Conservation (phyloP, 2,888 invertebrate species). For the Microplitis deprimator region DNA sequence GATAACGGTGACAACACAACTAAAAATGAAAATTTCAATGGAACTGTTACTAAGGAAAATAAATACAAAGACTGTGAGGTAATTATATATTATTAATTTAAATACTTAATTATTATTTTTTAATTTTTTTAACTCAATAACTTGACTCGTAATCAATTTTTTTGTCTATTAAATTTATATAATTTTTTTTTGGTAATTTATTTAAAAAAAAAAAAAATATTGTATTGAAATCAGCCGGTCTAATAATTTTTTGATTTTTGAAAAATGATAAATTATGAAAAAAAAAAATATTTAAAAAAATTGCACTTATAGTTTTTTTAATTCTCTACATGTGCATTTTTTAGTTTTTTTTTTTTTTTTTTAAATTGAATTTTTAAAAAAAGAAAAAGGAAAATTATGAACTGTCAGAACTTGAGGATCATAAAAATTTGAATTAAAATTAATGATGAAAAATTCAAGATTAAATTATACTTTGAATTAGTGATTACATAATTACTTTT, state of each 20-base stretch:
- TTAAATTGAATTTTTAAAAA: too few species aligned
- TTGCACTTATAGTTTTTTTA: too few species aligned
- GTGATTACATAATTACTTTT: neutral
- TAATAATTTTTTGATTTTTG: too few species aligned
- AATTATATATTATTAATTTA: neutral
- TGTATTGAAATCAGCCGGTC: too few species aligned
- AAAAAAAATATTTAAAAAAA: too few species aligned
- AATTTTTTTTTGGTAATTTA: neutral
- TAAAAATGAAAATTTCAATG: conserved; percentile 70
- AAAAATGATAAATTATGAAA: too few species aligned
- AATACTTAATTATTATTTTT: neutral
- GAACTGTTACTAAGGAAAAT: conserved; percentile 34
- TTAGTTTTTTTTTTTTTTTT: too few species aligned
- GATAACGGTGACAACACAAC: conserved; percentile 60
- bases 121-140: neutral
- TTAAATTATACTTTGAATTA: neutral
- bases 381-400: neutral
- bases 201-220: too few species aligned
- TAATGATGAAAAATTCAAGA: too few species aligned
- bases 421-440: too few species aligned
- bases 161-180: neutral
- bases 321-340: too few species aligned
- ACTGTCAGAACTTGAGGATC: neutral
- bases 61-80: conserved; percentile 47
- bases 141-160: too few species aligned